Percentiles rank a stretch among this genome's conserved stretches.
phyloP scores from a whole-genome alignment of 2,113 vertebrate genomes.

The Rhinoderma darwinii region DNA sequence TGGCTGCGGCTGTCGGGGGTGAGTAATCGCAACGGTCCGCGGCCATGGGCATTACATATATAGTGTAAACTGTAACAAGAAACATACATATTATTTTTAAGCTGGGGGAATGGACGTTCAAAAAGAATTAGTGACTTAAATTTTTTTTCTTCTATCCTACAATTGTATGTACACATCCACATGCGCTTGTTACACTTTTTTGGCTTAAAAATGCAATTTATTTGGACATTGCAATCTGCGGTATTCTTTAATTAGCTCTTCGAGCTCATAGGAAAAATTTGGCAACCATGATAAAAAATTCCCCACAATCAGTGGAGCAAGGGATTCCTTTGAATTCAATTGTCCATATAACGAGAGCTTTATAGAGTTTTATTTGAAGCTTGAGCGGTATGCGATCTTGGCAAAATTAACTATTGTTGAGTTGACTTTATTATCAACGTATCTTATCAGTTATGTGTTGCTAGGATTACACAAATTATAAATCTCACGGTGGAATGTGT shows the following conservation, averaged over 20 bases:
- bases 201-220: constrained; percentile 50
- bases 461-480: neutral
- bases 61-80: neutral
- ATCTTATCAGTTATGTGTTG: neutral
- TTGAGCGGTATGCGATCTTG: constrained; percentile 34
- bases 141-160: neutral
- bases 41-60: neutral
- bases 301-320: constrained; percentile 52
- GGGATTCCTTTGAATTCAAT: constrained; percentile 57
- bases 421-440: constrained; percentile 4
- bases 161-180: neutral
- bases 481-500: neutral
- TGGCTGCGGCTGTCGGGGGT: no score
- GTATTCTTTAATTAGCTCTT: constrained; percentile 59
- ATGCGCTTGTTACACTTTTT: constrained; percentile 4
- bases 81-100: neutral
- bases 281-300: constrained; percentile 55
- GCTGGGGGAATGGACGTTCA: no score
- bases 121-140: no score
- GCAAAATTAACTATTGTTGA: constrained; percentile 30
- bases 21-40: no score
- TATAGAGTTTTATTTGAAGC: constrained; percentile 35
- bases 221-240: constrained; percentile 53
- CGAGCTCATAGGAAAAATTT: constrained; percentile 49
- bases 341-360: constrained; percentile 53